Conservation (phyloP, 2,888 invertebrate species). For the Alsophila aescularia region DNA sequence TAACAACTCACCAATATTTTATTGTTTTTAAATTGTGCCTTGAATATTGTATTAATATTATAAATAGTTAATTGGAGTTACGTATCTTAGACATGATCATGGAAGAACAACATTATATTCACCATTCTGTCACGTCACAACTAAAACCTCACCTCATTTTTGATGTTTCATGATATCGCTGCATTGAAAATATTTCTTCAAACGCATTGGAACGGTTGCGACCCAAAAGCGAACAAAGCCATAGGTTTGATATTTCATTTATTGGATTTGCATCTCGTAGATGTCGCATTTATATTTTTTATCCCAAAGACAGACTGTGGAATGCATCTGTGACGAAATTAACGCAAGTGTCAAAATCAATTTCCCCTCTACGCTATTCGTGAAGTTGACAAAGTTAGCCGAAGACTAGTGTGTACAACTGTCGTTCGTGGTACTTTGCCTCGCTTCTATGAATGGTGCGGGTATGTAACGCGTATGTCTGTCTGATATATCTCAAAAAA, state of each 20-base stretch:
- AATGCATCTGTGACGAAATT: background rate
- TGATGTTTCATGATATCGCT: constrained; percentile 80
- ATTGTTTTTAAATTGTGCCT: background rate
- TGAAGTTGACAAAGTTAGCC: too few relatives aligned
- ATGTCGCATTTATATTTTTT: constrained; percentile 57
- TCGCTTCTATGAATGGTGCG: too few relatives aligned
- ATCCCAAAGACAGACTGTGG: background rate
- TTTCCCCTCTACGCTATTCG: too few relatives aligned
- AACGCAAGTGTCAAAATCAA: too few relatives aligned
- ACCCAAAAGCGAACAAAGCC: constrained; percentile 76
- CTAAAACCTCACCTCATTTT: constrained; percentile 67
- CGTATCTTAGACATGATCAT: background rate
- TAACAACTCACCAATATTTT: too few relatives aligned
- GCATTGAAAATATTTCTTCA: constrained; percentile 67
- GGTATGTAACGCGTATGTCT: too few relatives aligned
- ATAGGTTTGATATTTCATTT: constrained; percentile 81
- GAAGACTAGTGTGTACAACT: too few relatives aligned
- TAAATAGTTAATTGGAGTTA: background rate
- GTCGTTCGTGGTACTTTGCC: too few relatives aligned
- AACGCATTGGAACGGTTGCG: constrained; percentile 66
- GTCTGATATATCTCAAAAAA: too few relatives aligned
- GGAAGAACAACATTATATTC: background rate
- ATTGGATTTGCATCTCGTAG: constrained; percentile 76
- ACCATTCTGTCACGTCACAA: constrained; percentile 30
- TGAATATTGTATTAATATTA: background rate